Conservation (phyloP, 2,113 vertebrate species). For the Oophaga pumilio region DNA sequence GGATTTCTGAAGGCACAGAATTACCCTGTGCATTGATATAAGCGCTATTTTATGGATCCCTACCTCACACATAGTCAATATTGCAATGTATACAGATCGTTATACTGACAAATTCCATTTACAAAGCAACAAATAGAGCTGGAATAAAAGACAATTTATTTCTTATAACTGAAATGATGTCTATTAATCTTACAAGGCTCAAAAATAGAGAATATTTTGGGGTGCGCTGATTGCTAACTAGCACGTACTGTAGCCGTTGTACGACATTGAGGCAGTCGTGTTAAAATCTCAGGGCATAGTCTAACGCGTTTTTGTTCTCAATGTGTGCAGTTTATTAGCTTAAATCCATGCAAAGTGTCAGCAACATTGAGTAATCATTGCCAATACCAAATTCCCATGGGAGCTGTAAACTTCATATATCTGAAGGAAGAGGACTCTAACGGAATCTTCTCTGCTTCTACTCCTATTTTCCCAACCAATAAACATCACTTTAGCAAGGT, state of each 20-base stretch:
- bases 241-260: not conserved
- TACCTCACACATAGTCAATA: too few species aligned
- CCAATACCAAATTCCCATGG: not conserved
- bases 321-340: not conserved
- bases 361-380: not conserved
- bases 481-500: slow-evolving; percentile 64
- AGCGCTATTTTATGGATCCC: too few species aligned
- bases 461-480: slow-evolving; percentile 62
- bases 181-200: not conserved
- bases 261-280: not conserved
- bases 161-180: not conserved
- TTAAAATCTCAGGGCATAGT: not conserved
- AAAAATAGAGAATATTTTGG: not conserved
- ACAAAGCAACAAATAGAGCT: not conserved
- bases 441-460: slow-evolving; percentile 63
- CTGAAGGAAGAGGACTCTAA: slow-evolving; percentile 61
- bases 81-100: not conserved
- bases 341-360: slow-evolving; percentile 6
- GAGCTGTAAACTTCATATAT: slow-evolving; percentile 5
- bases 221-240: not conserved
- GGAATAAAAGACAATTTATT: not conserved
- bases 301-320: not conserved
- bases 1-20: too few species aligned
- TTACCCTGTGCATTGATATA: too few species aligned
- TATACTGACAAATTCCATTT: not conserved